These are phyloP conservation scores for Leistus spinibarbis DNA, from an alignment of 2,888 invertebrate genomes.

Conservation along the genomic window DNA sequence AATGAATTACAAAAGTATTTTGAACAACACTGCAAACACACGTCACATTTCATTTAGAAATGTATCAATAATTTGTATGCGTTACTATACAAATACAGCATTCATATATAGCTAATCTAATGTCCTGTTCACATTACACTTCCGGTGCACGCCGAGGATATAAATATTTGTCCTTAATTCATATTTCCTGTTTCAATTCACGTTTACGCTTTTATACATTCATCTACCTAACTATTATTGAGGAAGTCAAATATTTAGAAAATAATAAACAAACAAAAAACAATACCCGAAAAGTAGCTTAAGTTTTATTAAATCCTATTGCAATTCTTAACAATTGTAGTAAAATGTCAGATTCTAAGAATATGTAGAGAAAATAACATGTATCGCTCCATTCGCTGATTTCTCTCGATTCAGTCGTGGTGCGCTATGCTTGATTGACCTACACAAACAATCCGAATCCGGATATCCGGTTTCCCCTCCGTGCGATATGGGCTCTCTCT, in stretches of 20 bases:
- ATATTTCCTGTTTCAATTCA: constrained; percentile 12
- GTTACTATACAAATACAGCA: neutral
- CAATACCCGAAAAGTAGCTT: no score
- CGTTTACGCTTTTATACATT: neutral
- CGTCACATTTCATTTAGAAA: neutral
- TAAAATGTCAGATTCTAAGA: no score
- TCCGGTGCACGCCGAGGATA: constrained; percentile 19
- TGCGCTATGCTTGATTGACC: constrained; percentile 22
- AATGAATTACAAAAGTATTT: no score
- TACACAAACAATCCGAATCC: constrained; percentile 19
- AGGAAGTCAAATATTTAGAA: neutral
- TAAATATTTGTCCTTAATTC: constrained; percentile 17
- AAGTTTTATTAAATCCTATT: no score
- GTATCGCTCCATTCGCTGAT: neutral
- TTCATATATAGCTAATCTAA: neutral
- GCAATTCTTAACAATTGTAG: no score
- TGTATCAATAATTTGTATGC: neutral
- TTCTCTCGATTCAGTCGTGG: neutral
- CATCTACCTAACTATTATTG: neutral
- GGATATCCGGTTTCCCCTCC: constrained; percentile 34
- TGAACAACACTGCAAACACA: no score
- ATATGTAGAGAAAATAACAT: neutral
- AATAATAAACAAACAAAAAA: neutral
- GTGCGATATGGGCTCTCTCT: constrained; percentile 12
- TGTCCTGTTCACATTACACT: neutral